phyloP scores from a whole-genome alignment of 2,113 vertebrate species.

The Dromaius novaehollandiae region DNA sequence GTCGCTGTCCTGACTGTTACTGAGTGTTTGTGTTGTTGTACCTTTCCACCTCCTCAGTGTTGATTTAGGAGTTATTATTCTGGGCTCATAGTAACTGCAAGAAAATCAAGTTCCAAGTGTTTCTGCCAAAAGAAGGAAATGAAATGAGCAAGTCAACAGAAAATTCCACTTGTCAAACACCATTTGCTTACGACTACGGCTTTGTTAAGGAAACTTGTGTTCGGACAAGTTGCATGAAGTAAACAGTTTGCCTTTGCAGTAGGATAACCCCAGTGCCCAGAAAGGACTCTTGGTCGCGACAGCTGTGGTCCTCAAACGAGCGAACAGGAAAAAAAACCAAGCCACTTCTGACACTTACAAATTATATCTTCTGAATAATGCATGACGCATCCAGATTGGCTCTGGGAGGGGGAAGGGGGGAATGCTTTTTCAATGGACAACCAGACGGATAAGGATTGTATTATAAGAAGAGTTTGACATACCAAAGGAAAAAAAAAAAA shows the following conservation, averaged over 20 bases:
- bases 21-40: slow-evolving; percentile 79
- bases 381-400: slow-evolving; percentile 71
- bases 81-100: slow-evolving; percentile 76
- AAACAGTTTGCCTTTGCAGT: slow-evolving; percentile 20
- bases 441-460: slow-evolving; percentile 72
- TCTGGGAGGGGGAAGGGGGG: slow-evolving; percentile 27
- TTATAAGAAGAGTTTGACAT: slow-evolving; percentile 80
- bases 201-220: slow-evolving; percentile 66
- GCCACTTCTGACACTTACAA: slow-evolving; percentile 72
- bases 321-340: slow-evolving; percentile 50
- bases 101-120: slow-evolving; percentile 76
- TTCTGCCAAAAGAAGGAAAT: slow-evolving; percentile 77
- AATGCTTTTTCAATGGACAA: slow-evolving; percentile 73
- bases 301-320: slow-evolving; percentile 58
- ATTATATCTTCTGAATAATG: slow-evolving; percentile 69
- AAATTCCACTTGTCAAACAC: slow-evolving; percentile 80
- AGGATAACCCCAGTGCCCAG: slow-evolving; percentile 27
- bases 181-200: slow-evolving; percentile 71
- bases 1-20: slow-evolving; percentile 75
- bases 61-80: slow-evolving; percentile 78
- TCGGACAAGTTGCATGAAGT: slow-evolving; percentile 57
- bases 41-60: slow-evolving; percentile 78
- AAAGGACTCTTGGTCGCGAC: slow-evolving; percentile 37
- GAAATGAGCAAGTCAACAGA: slow-evolving; percentile 78
- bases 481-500: slow-evolving; percentile 35